Conservation (phyloP, 2,113 vertebrate genomes). For the Cephalopterus ornatus region DNA sequence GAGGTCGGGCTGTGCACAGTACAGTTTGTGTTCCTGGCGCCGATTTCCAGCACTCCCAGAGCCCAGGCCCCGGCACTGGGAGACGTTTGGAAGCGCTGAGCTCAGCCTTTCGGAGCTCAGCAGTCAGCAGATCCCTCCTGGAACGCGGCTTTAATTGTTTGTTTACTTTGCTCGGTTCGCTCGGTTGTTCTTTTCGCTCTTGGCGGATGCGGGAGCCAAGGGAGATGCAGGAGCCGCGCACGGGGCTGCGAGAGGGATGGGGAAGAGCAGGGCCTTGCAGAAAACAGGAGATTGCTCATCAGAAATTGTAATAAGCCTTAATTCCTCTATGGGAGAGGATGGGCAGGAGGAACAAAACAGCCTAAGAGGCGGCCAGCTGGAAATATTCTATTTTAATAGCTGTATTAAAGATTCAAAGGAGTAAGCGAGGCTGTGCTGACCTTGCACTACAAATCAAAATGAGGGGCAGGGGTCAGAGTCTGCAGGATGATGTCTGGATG, state of each 20-base stretch:
- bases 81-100: neutral
- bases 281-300: constrained; percentile 6
- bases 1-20: neutral
- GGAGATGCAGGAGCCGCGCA: neutral
- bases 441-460: neutral
- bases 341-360: neutral
- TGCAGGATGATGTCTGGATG: fast-evolving
- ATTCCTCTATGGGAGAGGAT: neutral
- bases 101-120: neutral
- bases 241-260: neutral
- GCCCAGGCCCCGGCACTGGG: neutral
- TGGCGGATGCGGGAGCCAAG: neutral
- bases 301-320: neutral
- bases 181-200: neutral
- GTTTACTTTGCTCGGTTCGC: neutral
- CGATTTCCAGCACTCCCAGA: neutral
- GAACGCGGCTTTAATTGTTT: constrained; percentile 3
- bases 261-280: neutral
- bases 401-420: neutral
- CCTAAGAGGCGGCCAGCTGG: neutral
- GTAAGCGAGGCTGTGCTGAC: neutral
- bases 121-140: neutral
- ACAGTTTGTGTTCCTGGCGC: fast-evolving
- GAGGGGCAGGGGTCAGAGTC: neutral
- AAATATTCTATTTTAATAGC: neutral